These are phyloP conservation scores for Melanotaenia trifasciata DNA, from an alignment of 2,797 vertebrate species.

Conservation along the genomic window DNA sequence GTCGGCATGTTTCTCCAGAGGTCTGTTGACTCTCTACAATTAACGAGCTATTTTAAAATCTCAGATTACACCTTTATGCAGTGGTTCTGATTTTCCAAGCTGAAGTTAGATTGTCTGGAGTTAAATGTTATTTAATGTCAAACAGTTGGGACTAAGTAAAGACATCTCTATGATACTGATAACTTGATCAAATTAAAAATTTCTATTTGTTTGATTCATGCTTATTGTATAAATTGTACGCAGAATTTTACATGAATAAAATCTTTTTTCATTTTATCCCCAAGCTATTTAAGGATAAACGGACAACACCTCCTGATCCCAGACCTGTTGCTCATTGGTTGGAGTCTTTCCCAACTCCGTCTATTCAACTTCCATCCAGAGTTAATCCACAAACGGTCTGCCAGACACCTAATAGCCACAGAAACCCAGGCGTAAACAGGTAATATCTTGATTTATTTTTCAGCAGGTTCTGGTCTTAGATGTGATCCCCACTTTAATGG, in stretches of 20 bases:
- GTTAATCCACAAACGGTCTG: conserved; percentile 73
- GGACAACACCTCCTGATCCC: conserved; percentile 69
- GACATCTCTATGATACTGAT: too few relatives aligned
- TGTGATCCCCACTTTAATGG: too few relatives aligned
- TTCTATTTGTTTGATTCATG: neutral
- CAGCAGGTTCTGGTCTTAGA: neutral
- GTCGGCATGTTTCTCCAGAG: conserved; percentile 77
- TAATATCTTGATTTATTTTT: conserved; percentile 29
- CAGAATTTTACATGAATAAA: neutral
- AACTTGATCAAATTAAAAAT: neutral
- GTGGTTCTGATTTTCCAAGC: neutral
- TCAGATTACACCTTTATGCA: neutral
- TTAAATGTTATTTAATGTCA: neutral
- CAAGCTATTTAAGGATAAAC: conserved; percentile 71
- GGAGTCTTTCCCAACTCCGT: conserved; percentile 76
- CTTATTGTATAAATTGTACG: neutral
- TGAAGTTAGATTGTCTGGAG: neutral
- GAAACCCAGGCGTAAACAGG: conserved; percentile 71
- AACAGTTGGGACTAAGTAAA: neutral
- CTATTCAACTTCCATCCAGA: conserved; percentile 69
- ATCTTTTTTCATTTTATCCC: neutral
- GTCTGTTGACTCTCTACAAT: conserved; percentile 48
- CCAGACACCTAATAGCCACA: conserved; percentile 86
- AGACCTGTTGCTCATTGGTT: conserved; percentile 63
- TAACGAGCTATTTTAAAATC: neutral